These are phyloP conservation scores for Cyrtodaria siliqua DNA, from an alignment of 2,888 invertebrate species.

Conservation along the genomic window DNA sequence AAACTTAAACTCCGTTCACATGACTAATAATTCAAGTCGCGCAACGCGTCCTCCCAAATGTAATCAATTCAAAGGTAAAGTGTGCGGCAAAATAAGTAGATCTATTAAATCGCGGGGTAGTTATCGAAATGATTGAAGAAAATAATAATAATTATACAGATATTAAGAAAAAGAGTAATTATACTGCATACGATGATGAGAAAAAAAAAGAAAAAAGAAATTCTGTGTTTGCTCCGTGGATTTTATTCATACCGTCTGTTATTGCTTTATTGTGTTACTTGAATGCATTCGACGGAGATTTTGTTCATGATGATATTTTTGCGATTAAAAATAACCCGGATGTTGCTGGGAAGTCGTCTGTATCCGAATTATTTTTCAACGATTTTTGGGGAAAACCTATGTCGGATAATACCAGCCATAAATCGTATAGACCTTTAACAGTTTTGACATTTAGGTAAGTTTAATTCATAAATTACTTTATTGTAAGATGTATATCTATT, in stretches of 20 bases:
- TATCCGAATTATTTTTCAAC: slow-evolving; percentile 67
- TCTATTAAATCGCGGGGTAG: too few relatives aligned
- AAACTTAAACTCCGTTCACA: too few relatives aligned
- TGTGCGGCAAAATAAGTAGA: too few relatives aligned
- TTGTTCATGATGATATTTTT: slow-evolving; percentile 95
- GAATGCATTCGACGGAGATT: slow-evolving; percentile 87
- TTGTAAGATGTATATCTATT: too few relatives aligned
- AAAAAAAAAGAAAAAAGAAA: background rate
- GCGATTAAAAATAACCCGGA: slow-evolving; percentile 94
- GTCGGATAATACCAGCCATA: slow-evolving; percentile 93
- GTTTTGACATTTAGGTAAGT: slow-evolving; percentile 94
- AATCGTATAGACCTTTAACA: slow-evolving; percentile 94
- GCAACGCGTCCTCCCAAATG: too few relatives aligned
- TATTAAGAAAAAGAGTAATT: background rate
- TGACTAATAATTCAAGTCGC: too few relatives aligned
- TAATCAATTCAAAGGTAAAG: too few relatives aligned
- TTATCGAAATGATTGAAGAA: background rate
- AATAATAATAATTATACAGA: background rate
- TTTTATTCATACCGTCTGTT: slow-evolving; percentile 49
- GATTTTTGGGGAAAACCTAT: slow-evolving; percentile 97
- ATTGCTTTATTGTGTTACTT: slow-evolving; percentile 69
- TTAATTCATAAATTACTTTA: too few relatives aligned
- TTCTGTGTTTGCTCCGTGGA: too few relatives aligned
- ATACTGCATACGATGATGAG: background rate
- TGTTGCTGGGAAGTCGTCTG: slow-evolving; percentile 89